Percentiles rank a stretch among this genome's conserved stretches.
Conservation (phyloP, 2,113 vertebrate genomes). For the Odontesthes bonariensis region DNA sequence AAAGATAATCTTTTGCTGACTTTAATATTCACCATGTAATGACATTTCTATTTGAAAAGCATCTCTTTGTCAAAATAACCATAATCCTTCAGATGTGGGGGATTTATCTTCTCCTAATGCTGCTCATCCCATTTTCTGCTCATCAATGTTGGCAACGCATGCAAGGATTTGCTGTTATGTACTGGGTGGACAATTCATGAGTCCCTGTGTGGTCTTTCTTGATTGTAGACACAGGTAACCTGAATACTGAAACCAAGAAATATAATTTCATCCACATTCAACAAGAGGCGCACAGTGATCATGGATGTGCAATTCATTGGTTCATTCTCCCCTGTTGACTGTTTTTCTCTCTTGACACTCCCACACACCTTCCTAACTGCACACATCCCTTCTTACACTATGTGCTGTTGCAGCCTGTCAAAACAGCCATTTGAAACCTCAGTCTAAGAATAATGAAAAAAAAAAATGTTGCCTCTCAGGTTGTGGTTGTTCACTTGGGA, state of each 20-base stretch:
- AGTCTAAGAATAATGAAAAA: constrained; percentile 52
- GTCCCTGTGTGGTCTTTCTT: constrained; percentile 50
- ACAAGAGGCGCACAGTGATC: not conserved
- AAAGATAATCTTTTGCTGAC: constrained; percentile 69
- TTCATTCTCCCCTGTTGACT: constrained; percentile 41
- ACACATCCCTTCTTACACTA: constrained; percentile 7
- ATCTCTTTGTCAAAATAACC: constrained; percentile 76
- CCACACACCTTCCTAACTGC: constrained; percentile 52
- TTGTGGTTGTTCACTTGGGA: constrained; percentile 55
- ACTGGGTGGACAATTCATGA: constrained; percentile 66
- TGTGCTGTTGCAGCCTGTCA: constrained; percentile 34
- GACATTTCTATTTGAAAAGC: constrained; percentile 79
- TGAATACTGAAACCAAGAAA: constrained; percentile 33
- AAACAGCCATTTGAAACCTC: constrained; percentile 55
- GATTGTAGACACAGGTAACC: constrained; percentile 62
- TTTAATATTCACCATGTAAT: constrained; percentile 79
- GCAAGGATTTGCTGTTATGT: constrained; percentile 75
- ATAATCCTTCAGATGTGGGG: constrained; percentile 79
- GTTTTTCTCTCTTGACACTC: constrained; percentile 63
- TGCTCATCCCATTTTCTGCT: constrained; percentile 80
- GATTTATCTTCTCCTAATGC: constrained; percentile 80
- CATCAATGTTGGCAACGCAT: constrained; percentile 70
- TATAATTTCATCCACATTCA: constrained; percentile 39
- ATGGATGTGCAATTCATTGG: constrained; percentile 24
- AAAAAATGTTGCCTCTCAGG: constrained; percentile 52